A percentile compares a stretch with the other conserved stretches of the same genome.
These are phyloP conservation scores for Pantherophis vulpinus DNA, from an alignment of 2,797 vertebrate genomes.

Conservation along the genomic window DNA sequence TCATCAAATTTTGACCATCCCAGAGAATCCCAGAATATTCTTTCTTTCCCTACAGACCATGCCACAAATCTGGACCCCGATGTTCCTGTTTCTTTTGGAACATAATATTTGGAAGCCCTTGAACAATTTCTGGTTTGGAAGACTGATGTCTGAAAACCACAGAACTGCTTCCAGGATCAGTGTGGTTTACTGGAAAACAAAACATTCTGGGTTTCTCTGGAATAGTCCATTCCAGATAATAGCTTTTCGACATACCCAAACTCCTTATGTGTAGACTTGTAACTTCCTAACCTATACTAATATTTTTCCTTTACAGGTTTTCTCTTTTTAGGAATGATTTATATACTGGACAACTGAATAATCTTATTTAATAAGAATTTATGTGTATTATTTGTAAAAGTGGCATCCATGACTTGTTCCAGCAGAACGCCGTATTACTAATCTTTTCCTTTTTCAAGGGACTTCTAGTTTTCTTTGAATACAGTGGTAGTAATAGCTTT, in stretches of 20 bases:
- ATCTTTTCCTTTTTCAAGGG: slow-evolving; percentile 64
- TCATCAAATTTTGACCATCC: no score
- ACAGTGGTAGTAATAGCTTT: slow-evolving; percentile 68
- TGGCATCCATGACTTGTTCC: slow-evolving; percentile 17
- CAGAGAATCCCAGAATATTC: no score
- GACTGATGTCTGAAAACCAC: no score
- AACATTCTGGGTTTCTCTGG: background rate
- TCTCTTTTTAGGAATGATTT: slow-evolving; percentile 9
- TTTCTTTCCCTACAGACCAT: no score
- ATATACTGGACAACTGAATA: background rate
- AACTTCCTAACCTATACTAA: background rate
- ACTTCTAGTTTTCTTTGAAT: slow-evolving; percentile 58
- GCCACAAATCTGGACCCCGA: no score
- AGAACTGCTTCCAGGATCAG: no score
- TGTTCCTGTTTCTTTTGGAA: no score
- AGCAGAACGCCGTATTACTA: slow-evolving; percentile 48
- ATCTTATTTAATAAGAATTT: background rate
- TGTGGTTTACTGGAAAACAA: background rate
- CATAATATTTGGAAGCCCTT: no score
- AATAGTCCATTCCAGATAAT: background rate
- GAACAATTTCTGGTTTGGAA: no score
- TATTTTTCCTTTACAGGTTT: background rate
- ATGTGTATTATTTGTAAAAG: slow-evolving; percentile 20
- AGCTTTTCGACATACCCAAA: background rate
- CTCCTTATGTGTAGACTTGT: background rate